Evolutionary conservation across 2,888 invertebrate genomes (phyloP).

Genomic region (Acanthosoma haemorrhoidale): DNA sequence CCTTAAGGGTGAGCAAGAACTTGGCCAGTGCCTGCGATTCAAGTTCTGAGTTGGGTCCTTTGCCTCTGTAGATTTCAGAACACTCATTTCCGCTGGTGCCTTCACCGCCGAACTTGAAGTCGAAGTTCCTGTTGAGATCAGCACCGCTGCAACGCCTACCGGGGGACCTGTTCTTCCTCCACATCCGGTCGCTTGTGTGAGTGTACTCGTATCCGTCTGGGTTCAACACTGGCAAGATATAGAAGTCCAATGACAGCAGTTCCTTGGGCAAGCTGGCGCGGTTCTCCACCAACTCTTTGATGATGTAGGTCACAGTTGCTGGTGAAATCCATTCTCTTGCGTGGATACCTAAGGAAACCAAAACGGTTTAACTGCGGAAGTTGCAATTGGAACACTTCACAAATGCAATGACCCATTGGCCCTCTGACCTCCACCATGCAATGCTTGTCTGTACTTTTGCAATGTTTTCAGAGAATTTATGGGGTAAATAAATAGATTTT

Average conservation of each 20-base stretch:
- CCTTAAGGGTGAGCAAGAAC: slow-evolving; percentile 44
- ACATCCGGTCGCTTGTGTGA: slow-evolving; percentile 64
- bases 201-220: slow-evolving; percentile 85
- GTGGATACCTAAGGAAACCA: slow-evolving; percentile 59
- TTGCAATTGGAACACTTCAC: too few relatives aligned
- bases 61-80: slow-evolving; percentile 48
- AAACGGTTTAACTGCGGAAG: too few relatives aligned
- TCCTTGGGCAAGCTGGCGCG: slow-evolving; percentile 64
- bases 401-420: too few relatives aligned
- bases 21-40: slow-evolving; percentile 47
- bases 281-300: slow-evolving; percentile 62
- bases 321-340: slow-evolving; percentile 86
- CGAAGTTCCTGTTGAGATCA: slow-evolving; percentile 81
- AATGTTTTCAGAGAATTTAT: too few relatives aligned
- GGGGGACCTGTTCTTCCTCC: slow-evolving; percentile 48
- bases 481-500: too few relatives aligned
- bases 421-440: too few relatives aligned
- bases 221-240: slow-evolving; percentile 48
- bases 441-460: too few relatives aligned
- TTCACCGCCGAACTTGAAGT: slow-evolving; percentile 47
- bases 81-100: slow-evolving; percentile 51
- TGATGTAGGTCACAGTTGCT: slow-evolving; percentile 68
- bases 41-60: slow-evolving; percentile 48
- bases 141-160: slow-evolving; percentile 58
- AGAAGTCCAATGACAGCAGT: slow-evolving; percentile 54